These are phyloP conservation scores for Lasioglossum oenotherae DNA, from an alignment of 2,888 invertebrate genomes.

Conservation along the genomic window DNA sequence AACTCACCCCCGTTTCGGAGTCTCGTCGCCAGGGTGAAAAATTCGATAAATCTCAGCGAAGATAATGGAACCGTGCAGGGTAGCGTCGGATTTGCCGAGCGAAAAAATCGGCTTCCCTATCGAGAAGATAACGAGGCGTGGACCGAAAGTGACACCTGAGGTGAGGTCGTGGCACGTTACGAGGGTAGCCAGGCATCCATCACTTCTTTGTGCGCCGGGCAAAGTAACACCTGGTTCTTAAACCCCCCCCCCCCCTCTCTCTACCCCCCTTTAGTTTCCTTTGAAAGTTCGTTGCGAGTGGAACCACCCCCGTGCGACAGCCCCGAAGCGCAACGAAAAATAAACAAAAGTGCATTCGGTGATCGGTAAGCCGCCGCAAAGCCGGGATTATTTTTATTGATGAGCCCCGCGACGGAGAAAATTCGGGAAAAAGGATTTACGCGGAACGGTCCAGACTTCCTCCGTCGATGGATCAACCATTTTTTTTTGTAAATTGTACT, in stretches of 20 bases:
- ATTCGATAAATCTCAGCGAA: neutral
- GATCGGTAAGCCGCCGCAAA: slow-evolving; percentile 67
- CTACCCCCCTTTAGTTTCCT: slow-evolving; percentile 59
- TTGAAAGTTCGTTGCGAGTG: slow-evolving; percentile 59
- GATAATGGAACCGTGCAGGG: slow-evolving; percentile 3
- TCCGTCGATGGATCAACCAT: neutral
- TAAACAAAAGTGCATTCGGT: slow-evolving; percentile 71
- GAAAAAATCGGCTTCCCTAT: slow-evolving; percentile 43
- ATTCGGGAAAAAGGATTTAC: slow-evolving; percentile 24
- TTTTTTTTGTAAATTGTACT: neutral
- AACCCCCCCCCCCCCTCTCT: slow-evolving; percentile 55
- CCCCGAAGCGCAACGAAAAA: slow-evolving; percentile 66
- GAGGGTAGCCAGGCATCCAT: slow-evolving; percentile 81
- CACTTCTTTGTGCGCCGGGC: slow-evolving; percentile 77
- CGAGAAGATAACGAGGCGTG: slow-evolving; percentile 78
- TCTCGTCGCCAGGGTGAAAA: neutral
- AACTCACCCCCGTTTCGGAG: neutral
- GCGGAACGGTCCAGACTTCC: neutral
- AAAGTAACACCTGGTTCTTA: slow-evolving; percentile 81
- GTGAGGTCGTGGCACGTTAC: slow-evolving; percentile 78
- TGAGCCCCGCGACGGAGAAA: slow-evolving; percentile 50
- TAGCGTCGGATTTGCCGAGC: slow-evolving; percentile 23
- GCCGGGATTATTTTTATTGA: slow-evolving; percentile 76
- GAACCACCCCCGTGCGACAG: slow-evolving; percentile 67
- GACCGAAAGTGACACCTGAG: slow-evolving; percentile 81